These are phyloP conservation scores for Matsumurasca onukii DNA, from an alignment of 1,140 invertebrate genomes.

Conservation along the genomic window DNA sequence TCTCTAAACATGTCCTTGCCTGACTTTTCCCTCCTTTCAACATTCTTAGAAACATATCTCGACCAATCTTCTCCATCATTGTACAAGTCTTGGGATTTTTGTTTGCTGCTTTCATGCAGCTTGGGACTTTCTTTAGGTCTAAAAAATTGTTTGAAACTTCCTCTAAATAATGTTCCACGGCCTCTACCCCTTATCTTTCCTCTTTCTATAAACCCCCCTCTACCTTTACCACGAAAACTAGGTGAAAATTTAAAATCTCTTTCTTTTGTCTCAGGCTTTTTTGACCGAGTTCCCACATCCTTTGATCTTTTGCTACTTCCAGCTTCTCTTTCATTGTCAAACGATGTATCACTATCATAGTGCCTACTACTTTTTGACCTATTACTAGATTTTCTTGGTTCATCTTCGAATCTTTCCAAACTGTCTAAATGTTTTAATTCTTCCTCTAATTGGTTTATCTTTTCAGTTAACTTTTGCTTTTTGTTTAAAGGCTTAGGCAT, in stretches of 20 bases:
- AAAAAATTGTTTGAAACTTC: not conserved
- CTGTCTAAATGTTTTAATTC: not conserved
- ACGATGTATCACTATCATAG: slow-evolving; percentile 2
- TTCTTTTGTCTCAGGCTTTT: not conserved
- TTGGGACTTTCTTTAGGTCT: not conserved
- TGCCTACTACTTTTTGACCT: not conserved
- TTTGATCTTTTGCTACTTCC: slow-evolving; percentile 11
- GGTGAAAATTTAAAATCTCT: not conserved
- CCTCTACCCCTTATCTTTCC: not conserved
- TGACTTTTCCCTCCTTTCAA: not conserved
- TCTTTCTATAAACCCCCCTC: not conserved
- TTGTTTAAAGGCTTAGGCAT: not conserved
- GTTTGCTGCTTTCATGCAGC: too few relatives aligned
- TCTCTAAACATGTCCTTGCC: not conserved
- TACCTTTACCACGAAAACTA: not conserved
- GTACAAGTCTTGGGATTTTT: not conserved
- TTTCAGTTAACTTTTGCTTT: not conserved
- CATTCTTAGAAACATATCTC: not conserved
- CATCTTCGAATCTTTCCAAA: not conserved
- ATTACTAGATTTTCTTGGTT: not conserved
- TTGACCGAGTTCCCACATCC: not conserved
- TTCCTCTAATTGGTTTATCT: not conserved
- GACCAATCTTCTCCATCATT: slow-evolving; percentile 22
- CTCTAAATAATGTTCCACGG: not conserved
- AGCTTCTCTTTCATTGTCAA: slow-evolving; percentile 19